Conservation (phyloP, 2,888 invertebrate genomes). For the Acleris sparsana region DNA sequence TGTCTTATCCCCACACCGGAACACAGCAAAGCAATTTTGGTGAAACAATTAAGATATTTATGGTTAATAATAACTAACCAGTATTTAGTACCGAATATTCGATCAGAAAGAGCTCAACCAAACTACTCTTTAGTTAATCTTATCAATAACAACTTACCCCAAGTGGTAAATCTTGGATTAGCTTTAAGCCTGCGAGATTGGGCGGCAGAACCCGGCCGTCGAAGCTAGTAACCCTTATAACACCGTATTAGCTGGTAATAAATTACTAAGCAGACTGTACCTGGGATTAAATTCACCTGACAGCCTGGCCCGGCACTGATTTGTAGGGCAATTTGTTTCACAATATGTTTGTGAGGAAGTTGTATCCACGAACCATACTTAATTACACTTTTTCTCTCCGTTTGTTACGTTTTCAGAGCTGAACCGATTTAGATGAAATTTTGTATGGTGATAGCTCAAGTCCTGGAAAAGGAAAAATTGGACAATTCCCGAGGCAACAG, state of each 20-base stretch:
- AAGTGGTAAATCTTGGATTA: background rate
- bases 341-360: background rate
- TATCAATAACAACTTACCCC: background rate
- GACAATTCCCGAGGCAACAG: no score
- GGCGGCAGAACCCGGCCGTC: background rate
- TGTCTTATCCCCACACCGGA: no score
- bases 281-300: constrained; percentile 22
- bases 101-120: background rate
- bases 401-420: no score
- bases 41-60: no score
- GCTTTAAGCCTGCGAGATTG: constrained; percentile 4
- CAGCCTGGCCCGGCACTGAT: constrained; percentile 4
- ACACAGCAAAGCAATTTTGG: no score
- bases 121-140: background rate
- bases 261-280: constrained; percentile 17
- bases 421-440: no score
- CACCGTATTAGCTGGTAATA: constrained; percentile 16
- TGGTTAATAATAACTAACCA: no score
- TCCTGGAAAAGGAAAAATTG: no score
- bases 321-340: constrained; percentile 10
- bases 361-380: no score
- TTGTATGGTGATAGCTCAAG: no score
- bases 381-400: no score
- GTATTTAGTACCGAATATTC: background rate
- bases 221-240: constrained; percentile 2